Base-by-base conservation (phyloP, 1,140 invertebrate species). In the Armadillidium nasatum region DNA sequence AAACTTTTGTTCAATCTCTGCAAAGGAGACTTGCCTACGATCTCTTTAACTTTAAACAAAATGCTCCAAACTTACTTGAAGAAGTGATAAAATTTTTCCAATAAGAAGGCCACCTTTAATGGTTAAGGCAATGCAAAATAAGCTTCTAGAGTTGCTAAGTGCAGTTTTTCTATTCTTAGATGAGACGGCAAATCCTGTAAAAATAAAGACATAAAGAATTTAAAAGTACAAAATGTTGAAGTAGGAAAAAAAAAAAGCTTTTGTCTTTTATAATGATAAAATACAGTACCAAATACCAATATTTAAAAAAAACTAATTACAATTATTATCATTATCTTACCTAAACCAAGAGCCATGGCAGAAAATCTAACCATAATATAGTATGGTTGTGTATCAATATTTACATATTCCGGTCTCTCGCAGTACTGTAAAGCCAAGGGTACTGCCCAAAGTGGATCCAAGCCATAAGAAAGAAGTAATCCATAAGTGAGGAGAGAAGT, bases 371-470 rank as follows among this genome's bases (percentile, higher is more conserved):
- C 85, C 66, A 90, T 82, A 0, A 87, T 85, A 81, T 85, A 89
- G 79, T 89, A 83, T 0, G 89, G 88, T 0, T 88, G 88, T 0
- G 88, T 89, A 21, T 87, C 85, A 13, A 89, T 85, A 79, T 88
- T 87, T 23, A 90, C 86, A 77, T 85, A 85, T 19, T 88, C 87
- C 0, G 85, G 84, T 10, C 83, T 83, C 44, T 85, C 83, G 79
- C 89, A 90, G 87, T 89, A 89, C 75, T 89, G 88, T 79, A 88
- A 84, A 1, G 89, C 89, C 60, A 85, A 78, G 72, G 85, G 83
- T 9, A 90, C 83, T 43, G 88, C 87, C 87, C 87, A 89, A 22
- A 88, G 83, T 4, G 88, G 88, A 80, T 90, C 85, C 21, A 86
- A 77, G 54, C 85, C 86, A 3, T 60, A 15, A 19, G 11, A 15